A percentile compares a stretch with the other conserved stretches of the same genome.
Conservation (phyloP, 2,797 vertebrate genomes). For the Pipistrellus pipistrellus region DNA sequence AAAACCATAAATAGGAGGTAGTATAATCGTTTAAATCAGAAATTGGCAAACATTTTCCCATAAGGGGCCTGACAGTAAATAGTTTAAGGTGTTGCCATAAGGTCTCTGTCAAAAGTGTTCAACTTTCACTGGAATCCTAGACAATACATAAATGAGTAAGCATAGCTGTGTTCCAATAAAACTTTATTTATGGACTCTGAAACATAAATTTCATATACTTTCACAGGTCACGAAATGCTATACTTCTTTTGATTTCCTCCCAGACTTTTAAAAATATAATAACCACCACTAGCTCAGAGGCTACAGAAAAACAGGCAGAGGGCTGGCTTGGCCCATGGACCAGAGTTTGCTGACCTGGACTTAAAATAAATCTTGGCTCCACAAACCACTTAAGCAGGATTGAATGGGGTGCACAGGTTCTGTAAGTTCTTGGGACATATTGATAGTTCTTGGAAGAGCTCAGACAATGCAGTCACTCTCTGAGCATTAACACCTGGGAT, state of each 20-base stretch:
- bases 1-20: slow-evolving; percentile 55
- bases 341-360: background rate
- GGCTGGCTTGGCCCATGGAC: background rate
- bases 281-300: slow-evolving; percentile 38
- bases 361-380: slow-evolving; percentile 54
- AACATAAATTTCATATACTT: slow-evolving; percentile 68
- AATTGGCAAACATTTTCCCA: slow-evolving; percentile 61
- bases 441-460: slow-evolving; percentile 5
- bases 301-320: slow-evolving; percentile 33
- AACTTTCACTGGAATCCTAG: slow-evolving; percentile 25
- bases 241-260: slow-evolving; percentile 39
- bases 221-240: slow-evolving; percentile 57
- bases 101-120: slow-evolving; percentile 3
- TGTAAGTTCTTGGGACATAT: background rate
- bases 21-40: slow-evolving; percentile 52
- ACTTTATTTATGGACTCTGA: slow-evolving; percentile 69
- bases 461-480: background rate
- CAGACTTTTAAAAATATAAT: slow-evolving; percentile 46
- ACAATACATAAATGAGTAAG: slow-evolving; percentile 36
- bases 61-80: slow-evolving; percentile 66
- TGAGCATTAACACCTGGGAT: slow-evolving; percentile 14
- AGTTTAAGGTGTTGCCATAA: slow-evolving; percentile 69
- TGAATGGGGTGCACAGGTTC: background rate
- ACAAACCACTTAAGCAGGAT: slow-evolving; percentile 5
- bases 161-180: slow-evolving; percentile 66